These are phyloP conservation scores for Thaleichthys pacificus DNA, from an alignment of 2,797 vertebrate genomes.

Conservation along the genomic window DNA sequence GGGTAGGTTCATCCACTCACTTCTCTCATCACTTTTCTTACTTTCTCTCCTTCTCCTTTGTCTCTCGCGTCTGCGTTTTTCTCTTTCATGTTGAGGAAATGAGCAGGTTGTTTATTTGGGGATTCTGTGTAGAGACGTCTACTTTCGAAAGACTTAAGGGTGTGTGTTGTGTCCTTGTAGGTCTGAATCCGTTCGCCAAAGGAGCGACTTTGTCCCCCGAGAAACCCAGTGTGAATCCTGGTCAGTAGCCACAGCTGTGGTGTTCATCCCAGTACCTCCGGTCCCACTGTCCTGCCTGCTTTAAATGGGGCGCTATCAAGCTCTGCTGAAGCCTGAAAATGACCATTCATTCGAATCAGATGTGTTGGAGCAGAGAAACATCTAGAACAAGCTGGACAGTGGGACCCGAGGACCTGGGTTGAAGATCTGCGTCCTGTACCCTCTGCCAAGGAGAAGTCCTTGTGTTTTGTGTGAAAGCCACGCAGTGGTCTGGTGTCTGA, in stretches of 20 bases:
- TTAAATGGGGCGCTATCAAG: no score
- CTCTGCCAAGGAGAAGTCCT: no score
- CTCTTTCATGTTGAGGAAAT: background rate
- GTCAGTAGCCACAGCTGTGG: constrained; percentile 65
- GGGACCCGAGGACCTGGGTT: no score
- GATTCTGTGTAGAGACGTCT: background rate
- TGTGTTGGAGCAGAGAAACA: no score
- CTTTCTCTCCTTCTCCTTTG: background rate
- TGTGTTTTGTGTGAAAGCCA: no score
- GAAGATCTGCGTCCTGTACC: no score
- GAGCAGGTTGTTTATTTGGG: background rate
- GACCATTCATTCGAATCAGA: no score
- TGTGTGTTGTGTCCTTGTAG: constrained; percentile 56
- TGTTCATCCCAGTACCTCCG: background rate
- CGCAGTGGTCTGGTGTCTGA: no score
- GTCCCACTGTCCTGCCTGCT: no score
- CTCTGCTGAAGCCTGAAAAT: no score
- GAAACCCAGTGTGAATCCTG: constrained; percentile 60
- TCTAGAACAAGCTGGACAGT: no score
- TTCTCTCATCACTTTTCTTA: background rate
- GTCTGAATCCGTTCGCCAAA: constrained; percentile 77
- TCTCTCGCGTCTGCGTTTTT: no score
- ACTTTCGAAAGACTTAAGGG: background rate
- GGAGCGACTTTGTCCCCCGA: constrained; percentile 61
- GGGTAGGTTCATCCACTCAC: constrained; percentile 59